These are phyloP conservation scores for Melanotaenia pygmaea DNA, from an alignment of 2,797 vertebrate genomes.

Conservation along the genomic window DNA sequence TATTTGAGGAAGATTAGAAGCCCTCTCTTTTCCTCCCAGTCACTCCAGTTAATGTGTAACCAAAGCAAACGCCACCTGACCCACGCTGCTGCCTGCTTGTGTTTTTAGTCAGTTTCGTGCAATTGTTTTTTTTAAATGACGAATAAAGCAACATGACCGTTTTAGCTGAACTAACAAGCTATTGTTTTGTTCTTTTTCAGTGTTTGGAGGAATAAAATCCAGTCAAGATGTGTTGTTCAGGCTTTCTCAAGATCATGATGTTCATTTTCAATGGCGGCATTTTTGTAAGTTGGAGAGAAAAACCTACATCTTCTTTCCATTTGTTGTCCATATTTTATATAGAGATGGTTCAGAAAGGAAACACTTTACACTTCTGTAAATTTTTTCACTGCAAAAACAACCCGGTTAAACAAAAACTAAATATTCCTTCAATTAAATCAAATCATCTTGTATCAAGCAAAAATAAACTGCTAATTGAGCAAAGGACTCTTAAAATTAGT, in stretches of 20 bases:
- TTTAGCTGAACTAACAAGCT: slow-evolving; percentile 4
- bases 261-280: slow-evolving; percentile 84
- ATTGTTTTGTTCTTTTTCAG: slow-evolving; percentile 36
- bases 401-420: neutral
- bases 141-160: neutral
- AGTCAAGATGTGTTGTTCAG: slow-evolving; percentile 78
- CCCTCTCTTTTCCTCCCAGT: slow-evolving; percentile 19
- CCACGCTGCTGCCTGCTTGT: slow-evolving; percentile 3
- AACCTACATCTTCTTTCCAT: neutral
- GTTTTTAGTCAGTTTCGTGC: neutral
- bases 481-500: too few relatives aligned
- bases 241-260: slow-evolving; percentile 84
- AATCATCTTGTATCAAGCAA: neutral
- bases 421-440: neutral
- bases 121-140: neutral
- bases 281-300: slow-evolving; percentile 79
- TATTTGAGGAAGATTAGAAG: slow-evolving; percentile 32
- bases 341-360: neutral
- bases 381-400: neutral
- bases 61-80: slow-evolving; percentile 33
- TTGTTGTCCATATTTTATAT: neutral
- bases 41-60: slow-evolving; percentile 71
- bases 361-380: neutral
- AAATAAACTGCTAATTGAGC: neutral
- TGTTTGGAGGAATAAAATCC: slow-evolving; percentile 7